phyloP scores from a whole-genome alignment of 2,113 vertebrate species.

The Dipodomys ordii region DNA sequence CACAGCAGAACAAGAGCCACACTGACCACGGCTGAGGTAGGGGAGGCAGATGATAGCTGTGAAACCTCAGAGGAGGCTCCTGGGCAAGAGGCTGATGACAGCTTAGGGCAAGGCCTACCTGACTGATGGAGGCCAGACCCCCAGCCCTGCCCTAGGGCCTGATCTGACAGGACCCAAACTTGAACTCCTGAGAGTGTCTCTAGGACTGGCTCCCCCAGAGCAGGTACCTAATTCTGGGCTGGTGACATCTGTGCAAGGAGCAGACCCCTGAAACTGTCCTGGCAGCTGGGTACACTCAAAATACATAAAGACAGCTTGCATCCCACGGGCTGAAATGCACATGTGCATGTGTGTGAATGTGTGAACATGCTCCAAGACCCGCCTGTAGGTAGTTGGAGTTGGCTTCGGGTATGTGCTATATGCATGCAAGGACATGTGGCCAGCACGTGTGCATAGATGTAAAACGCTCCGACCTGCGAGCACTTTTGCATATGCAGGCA shows the following conservation, averaged over 20 bases:
- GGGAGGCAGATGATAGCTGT: not conserved
- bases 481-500: not conserved
- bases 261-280: not conserved
- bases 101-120: not conserved
- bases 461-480: not conserved
- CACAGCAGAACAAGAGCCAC: not conserved
- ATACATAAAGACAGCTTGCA: not conserved
- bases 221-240: not conserved
- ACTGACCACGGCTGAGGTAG: not conserved
- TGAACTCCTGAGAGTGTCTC: not conserved
- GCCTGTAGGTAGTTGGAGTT: not conserved
- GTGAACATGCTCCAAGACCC: not conserved
- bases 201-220: not conserved
- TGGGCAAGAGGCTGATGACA: not conserved
- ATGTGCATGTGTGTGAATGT: not conserved
- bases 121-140: not conserved
- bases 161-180: not conserved
- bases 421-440: not conserved
- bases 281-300: accelerated
- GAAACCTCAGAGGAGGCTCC: not conserved
- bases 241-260: not conserved
- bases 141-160: not conserved
- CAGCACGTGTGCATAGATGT: not conserved
- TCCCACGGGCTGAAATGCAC: accelerated
- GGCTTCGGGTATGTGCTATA: not conserved